Conservation (phyloP, 2,113 vertebrate species). For the Oncorhynchus masou region DNA sequence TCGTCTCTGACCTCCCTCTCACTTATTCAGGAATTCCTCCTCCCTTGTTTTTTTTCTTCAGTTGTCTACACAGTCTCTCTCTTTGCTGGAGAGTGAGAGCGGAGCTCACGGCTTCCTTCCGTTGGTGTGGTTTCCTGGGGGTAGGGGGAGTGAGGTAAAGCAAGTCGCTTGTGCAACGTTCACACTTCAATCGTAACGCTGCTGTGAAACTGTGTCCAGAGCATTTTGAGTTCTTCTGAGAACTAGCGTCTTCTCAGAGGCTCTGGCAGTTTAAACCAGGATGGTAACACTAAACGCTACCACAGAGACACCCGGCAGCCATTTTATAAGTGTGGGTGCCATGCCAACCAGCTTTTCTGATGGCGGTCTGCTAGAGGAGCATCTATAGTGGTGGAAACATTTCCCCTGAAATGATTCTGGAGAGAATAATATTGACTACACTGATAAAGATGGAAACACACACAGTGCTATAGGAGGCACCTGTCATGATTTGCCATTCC, state of each 20-base stretch:
- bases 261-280: background rate
- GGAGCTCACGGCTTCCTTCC: constrained; percentile 46
- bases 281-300: background rate
- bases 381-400: background rate
- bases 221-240: background rate
- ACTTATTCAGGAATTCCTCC: background rate
- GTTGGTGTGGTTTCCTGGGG: constrained; percentile 73
- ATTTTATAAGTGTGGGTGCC: background rate
- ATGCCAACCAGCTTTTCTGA: background rate
- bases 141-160: constrained; percentile 44
- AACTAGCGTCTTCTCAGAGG: background rate
- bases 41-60: background rate
- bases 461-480: too few species aligned
- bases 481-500: too few species aligned
- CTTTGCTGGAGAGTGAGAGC: constrained; percentile 4
- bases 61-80: background rate
- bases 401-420: background rate
- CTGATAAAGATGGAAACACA: background rate
- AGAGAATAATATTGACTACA: background rate
- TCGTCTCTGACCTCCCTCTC: background rate
- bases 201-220: constrained; percentile 9
- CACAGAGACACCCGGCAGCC: background rate
- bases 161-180: constrained; percentile 51
- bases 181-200: constrained; percentile 26
- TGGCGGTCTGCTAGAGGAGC: background rate